A percentile compares a stretch with the other conserved stretches of the same genome.
phyloP scores from a whole-genome alignment of 2,797 vertebrate species.

The Alauda arvensis region DNA sequence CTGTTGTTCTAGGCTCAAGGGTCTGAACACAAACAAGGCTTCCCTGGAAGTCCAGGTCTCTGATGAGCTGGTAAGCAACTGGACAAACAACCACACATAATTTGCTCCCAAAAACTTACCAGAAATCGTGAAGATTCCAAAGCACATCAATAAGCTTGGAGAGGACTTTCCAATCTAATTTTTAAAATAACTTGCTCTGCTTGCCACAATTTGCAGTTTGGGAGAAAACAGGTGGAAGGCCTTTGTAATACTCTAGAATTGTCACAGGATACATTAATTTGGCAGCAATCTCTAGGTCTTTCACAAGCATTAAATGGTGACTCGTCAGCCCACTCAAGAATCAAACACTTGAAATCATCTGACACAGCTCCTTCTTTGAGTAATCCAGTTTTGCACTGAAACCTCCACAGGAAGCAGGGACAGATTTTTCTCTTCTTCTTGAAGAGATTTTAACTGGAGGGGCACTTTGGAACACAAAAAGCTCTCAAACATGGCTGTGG shows the following conservation, averaged over 20 bases:
- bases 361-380: not conserved
- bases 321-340: not conserved
- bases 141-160: not conserved
- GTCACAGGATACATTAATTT: not conserved
- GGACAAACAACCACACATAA: rapidly evolving
- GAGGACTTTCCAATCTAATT: not conserved
- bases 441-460: not conserved
- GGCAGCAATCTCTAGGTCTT: not conserved
- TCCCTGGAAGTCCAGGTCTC: not conserved
- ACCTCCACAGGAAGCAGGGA: not conserved
- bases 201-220: not conserved
- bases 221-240: not conserved
- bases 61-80: not conserved
- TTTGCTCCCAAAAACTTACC: not conserved
- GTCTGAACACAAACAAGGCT: not conserved
- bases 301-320: not conserved
- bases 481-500: not conserved
- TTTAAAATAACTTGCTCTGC: not conserved
- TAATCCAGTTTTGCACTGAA: not conserved
- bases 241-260: not conserved
- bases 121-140: not conserved
- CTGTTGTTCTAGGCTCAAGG: not conserved
- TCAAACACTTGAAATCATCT: not conserved
- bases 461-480: not conserved
- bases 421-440: not conserved